Base-by-base conservation (phyloP, 2,113 vertebrate species). In the Neomonachus schauinslandi region DNA sequence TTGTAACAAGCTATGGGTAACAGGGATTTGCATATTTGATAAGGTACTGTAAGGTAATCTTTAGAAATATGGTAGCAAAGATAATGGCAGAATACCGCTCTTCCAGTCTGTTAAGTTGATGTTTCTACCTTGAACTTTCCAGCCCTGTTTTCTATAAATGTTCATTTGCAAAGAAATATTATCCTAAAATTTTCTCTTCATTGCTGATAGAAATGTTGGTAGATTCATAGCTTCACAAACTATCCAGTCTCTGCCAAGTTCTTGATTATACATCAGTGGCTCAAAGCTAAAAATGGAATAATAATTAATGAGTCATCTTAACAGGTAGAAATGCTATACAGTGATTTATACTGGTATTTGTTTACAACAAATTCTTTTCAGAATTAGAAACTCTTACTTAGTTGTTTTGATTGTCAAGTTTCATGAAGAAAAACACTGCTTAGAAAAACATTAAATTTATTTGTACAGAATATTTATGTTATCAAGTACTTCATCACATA, bases 231-330 rank as follows among this genome's bases (percentile, higher is more conserved):
- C 61, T 67, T 69, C 67, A 53, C 21, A 94, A 86, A 90, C 36
- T 36, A 82, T 82, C 42, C 46, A 46, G 28, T 92, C 16, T 69
- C 4, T 28, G n/a, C 46, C 16, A 63, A 7, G 7, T 80, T 79
- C 61, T 90, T 80, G 49, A 80, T 77, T 97, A 67, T 36, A 86
- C 14, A 19, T 96, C 69, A 92, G 26, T 88, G 49, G 28, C 79
- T 94, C 49, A 92, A 26, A 97, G 63, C 84, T 87, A 67, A 86
- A 97, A 94, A 55, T 83, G 42, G 28, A 95, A 79, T 71, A 86
- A 90, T 92, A 88, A 92, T 22, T 92, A 89, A 86, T 82, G 67
- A 94, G 63, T 95, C 84, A 94, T 87, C 79, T 87, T 95, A 93
- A 87, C 46, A 84, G 72, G 61, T 55, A 77, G 49, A 92, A 89